These are phyloP conservation scores for Zosterops lateralis DNA, from an alignment of 2,113 vertebrate species.

Conservation along the genomic window DNA sequence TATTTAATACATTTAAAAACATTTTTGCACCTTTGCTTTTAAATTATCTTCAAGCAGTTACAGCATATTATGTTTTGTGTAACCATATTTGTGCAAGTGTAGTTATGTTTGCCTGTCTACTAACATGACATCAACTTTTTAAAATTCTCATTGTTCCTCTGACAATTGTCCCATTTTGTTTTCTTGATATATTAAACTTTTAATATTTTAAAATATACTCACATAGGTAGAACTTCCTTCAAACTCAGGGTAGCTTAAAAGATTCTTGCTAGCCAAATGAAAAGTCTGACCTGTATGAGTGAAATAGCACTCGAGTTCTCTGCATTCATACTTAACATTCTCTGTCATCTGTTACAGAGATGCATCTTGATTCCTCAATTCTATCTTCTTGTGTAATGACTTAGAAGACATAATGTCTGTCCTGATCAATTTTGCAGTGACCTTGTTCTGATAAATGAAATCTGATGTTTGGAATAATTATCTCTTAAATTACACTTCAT, in stretches of 20 bases:
- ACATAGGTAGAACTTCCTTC: not conserved
- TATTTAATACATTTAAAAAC: not conserved
- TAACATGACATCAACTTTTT: not conserved
- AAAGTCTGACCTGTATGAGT: not conserved
- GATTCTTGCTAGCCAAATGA: not conserved
- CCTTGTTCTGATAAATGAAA: conserved; percentile 34
- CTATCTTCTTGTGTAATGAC: conserved; percentile 52
- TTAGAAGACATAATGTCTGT: conserved; percentile 43
- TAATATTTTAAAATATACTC: not conserved
- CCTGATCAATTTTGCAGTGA: conserved; percentile 27
- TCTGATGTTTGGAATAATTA: conserved; percentile 3
- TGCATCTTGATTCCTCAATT: not conserved
- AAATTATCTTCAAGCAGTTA: not conserved
- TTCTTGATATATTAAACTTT: not conserved
- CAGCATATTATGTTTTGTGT: not conserved
- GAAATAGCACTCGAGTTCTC: not conserved
- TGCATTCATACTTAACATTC: not conserved
- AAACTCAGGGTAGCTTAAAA: not conserved
- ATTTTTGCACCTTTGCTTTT: not conserved
- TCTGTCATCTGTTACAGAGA: not conserved
- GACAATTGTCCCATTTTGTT: not conserved
- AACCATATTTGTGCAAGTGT: not conserved
- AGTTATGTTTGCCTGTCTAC: not conserved
- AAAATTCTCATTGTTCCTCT: not conserved
- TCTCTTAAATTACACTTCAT: not conserved